These are phyloP conservation scores for Melanaphis sacchari DNA, from an alignment of 1,140 invertebrate species.

Conservation along the genomic window DNA sequence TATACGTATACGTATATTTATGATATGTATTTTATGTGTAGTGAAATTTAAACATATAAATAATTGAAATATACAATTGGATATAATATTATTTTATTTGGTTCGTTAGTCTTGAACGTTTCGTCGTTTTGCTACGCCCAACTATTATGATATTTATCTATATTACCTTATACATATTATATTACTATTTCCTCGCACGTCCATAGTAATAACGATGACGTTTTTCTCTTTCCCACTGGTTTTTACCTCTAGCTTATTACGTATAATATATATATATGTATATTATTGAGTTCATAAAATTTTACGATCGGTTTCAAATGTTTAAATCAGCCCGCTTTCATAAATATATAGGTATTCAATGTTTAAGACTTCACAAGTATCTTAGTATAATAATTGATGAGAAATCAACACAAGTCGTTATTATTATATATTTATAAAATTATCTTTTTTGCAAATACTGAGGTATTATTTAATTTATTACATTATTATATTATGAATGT, in stretches of 20 bases:
- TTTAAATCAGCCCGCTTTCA: background rate
- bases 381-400: background rate
- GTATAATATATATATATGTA: background rate
- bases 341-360: background rate
- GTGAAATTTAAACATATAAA: slow-evolving; percentile 9
- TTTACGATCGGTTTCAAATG: slow-evolving; percentile 21
- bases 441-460: background rate
- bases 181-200: background rate
- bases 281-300: background rate
- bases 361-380: background rate
- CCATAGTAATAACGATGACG: background rate
- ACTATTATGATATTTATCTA: background rate
- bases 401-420: background rate
- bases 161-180: slow-evolving; percentile 3
- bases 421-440: background rate
- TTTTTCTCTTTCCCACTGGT: background rate
- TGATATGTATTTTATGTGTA: background rate
- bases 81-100: background rate
- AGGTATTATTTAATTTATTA: background rate
- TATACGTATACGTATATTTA: background rate
- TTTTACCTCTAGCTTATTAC: background rate
- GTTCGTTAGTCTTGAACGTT: too few relatives aligned
- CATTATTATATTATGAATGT: too few relatives aligned
- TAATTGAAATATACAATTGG: slow-evolving; percentile 9
- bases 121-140: background rate